Evolutionary conservation across 1,140 invertebrate species (phyloP), one percentile per base, ranked within the genome.

Genomic region (Triops longicaudatus): DNA sequence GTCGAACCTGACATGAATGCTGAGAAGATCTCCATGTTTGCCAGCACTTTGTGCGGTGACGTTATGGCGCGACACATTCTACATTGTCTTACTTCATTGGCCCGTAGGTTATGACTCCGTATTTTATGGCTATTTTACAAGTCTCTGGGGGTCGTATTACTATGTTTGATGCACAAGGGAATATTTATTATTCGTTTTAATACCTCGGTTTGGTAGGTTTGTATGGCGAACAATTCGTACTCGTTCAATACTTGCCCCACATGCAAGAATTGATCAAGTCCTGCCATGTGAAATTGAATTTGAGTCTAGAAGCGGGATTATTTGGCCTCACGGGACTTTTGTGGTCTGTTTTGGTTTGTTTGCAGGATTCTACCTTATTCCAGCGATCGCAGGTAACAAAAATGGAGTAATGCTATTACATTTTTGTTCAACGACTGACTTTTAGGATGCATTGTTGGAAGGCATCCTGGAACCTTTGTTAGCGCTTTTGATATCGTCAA

Each of bases 241-340:
- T 98, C 43, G 85, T 96, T 43, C 97, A 99, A 85, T 99, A 98
- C 83, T 87, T 99, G 75, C 93, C 95, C 0, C 94, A 97, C 82
- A 92, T 96, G 83, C 90, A 90, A 14, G 96, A 98, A 78, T 80
- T 88, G 77, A 86, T 88, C 79, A 81, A 79, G 77, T 72, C 79
- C 43, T 37, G 28, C 43, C 43, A 78, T 12, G n/a, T 41, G n/a
- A 76, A 37, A 26, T 28, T 76, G 42, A 78, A 26, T n/a, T 41
- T 76, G 42, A 28, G 43, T 81, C 85, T 96, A 42, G 96, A 98
- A 87, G 93, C 93, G 37, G 95, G 94, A 1, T 87, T 97, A 3
- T 89, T 97, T 75, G 94, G 93, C 3, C 93, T 92, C 76, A 83
- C 97, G 72, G 89, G 93, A 72, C 84, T 98, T 71, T 83, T 98